Evolutionary conservation across 2,797 vertebrate genomes (phyloP).

Genomic region (Gouania willdenowi): DNA sequence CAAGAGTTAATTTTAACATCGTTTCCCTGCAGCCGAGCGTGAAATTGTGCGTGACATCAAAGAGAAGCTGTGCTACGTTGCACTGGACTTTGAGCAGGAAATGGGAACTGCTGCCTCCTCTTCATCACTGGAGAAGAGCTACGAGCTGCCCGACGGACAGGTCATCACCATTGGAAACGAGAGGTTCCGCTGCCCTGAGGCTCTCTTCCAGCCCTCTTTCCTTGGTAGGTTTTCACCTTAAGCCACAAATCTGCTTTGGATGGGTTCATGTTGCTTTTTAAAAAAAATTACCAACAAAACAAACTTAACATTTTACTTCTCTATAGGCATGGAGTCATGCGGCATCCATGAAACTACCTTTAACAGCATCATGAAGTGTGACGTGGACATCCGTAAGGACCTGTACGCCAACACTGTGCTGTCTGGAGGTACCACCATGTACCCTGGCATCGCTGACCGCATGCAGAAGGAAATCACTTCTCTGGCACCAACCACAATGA

Average conservation of each 20-base stretch:
- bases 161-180: constrained; percentile 98
- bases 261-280: not conserved
- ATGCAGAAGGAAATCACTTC: constrained; percentile 99
- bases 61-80: constrained; percentile 95
- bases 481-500: constrained; percentile 96
- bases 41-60: constrained; percentile 98
- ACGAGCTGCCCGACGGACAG: constrained; percentile 94
- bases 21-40: constrained; percentile 74
- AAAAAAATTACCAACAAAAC: too few species aligned
- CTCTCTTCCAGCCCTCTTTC: constrained; percentile 98
- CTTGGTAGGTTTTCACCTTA: too few species aligned
- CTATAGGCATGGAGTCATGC: constrained; percentile 92
- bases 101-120: constrained; percentile 92
- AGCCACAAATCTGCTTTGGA: not conserved
- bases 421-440: constrained; percentile 98
- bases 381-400: constrained; percentile 96
- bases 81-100: constrained; percentile 97
- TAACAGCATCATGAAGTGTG: constrained; percentile 99
- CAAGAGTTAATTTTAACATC: not conserved
- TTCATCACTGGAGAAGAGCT: constrained; percentile 96
- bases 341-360: constrained; percentile 98
- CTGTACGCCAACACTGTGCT: constrained; percentile 97
- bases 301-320: not conserved
- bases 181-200: constrained; percentile 94
- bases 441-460: constrained; percentile 93